Evolutionary conservation across 2,888 invertebrate species (phyloP).

Genomic region (Luperina testacea): DNA sequence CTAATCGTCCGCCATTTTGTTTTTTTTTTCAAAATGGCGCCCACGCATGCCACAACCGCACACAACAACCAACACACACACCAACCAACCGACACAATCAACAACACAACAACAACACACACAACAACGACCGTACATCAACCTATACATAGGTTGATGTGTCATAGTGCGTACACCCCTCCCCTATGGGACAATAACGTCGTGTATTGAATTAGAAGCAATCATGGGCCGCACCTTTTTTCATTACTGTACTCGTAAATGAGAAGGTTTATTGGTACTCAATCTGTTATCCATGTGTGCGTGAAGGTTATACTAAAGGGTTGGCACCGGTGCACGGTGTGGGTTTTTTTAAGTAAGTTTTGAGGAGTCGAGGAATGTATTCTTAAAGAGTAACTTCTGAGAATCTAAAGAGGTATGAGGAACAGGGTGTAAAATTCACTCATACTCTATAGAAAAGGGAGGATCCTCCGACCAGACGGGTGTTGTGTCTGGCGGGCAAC

Average conservation of each 20-base stretch:
- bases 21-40: too few relatives aligned
- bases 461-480: too few relatives aligned
- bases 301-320: constrained; percentile 16
- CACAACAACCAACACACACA: too few relatives aligned
- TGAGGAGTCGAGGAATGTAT: not conserved
- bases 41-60: too few relatives aligned
- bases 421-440: too few relatives aligned
- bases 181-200: constrained; percentile 29
- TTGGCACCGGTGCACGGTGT: not conserved
- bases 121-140: too few relatives aligned
- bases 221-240: constrained; percentile 59
- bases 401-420: not conserved
- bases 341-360: not conserved
- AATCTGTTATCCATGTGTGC: constrained; percentile 24
- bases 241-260: constrained; percentile 58
- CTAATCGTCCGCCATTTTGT: too few relatives aligned
- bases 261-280: constrained; percentile 48
- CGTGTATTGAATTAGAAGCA: constrained; percentile 56
- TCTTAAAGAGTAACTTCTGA: not conserved
- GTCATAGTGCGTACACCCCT: constrained; percentile 22
- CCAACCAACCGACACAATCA: too few relatives aligned
- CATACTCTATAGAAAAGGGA: too few relatives aligned
- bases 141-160: too few relatives aligned
- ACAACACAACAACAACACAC: too few relatives aligned
- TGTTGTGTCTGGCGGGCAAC: too few relatives aligned